Conservation (phyloP, 1,140 invertebrate genomes). For the Zaprionus tsacasi region DNA sequence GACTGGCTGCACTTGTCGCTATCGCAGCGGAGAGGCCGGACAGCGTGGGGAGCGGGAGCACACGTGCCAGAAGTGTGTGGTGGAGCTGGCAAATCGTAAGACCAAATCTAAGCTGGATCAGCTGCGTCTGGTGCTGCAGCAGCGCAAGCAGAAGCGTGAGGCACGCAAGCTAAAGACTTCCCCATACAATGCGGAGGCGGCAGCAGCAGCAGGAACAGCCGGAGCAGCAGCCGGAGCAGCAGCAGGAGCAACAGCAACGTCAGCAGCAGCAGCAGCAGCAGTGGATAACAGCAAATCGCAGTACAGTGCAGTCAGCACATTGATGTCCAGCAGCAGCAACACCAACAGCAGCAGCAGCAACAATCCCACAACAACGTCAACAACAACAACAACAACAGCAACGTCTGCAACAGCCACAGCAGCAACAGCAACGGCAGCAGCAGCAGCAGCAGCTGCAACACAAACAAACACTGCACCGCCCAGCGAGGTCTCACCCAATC, state of each 20-base stretch:
- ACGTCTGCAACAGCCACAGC: constrained; percentile 8
- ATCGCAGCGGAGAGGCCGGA: constrained; percentile 42
- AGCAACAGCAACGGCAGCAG: constrained; percentile 18
- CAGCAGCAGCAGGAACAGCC: constrained; percentile 34
- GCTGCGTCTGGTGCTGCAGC: constrained; percentile 93
- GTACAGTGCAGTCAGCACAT: constrained; percentile 58
- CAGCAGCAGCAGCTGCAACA: constrained; percentile 41
- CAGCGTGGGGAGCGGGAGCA: constrained; percentile 44
- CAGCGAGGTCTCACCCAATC: constrained; percentile 81
- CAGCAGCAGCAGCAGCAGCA: neutral
- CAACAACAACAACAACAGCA: constrained; percentile 3
- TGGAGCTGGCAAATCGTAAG: constrained; percentile 90
- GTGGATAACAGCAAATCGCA: constrained; percentile 18
- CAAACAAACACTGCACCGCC: constrained; percentile 45
- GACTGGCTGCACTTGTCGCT: constrained; percentile 74
- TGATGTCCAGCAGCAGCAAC: constrained; percentile 36
- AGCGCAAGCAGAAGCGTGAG: constrained; percentile 91
- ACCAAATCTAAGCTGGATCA: constrained; percentile 94
- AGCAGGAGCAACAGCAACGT: neutral
- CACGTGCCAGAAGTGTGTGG: constrained; percentile 84
- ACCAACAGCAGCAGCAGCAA: constrained; percentile 13
- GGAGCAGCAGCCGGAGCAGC: neutral
- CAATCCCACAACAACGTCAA: constrained; percentile 13
- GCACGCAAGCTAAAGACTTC: constrained; percentile 90
- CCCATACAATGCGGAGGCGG: constrained; percentile 86